Conservation (phyloP, 1,140 invertebrate genomes). For the Pissodes strobi region DNA sequence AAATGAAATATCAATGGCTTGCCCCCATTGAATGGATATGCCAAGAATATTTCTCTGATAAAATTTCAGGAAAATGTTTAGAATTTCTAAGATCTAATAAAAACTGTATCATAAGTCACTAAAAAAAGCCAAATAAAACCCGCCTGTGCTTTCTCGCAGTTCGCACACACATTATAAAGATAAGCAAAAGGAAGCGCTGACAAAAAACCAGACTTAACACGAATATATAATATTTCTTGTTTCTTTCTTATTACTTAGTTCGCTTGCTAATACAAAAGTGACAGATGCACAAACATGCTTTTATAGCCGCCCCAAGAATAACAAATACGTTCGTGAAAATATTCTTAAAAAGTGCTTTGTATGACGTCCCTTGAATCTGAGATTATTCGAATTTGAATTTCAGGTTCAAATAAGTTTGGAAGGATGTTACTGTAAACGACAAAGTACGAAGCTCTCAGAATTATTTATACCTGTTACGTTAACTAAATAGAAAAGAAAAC, state of each 20-base stretch:
- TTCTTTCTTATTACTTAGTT: constrained; percentile 34
- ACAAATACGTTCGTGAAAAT: constrained; percentile 26
- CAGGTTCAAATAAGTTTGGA: no score
- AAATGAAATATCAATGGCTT: no score
- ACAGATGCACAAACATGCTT: constrained; percentile 34
- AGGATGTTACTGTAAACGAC: no score
- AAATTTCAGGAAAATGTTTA: not conserved
- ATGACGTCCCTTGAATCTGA: constrained; percentile 15
- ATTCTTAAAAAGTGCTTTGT: constrained; percentile 29
- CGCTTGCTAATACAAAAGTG: constrained; percentile 31
- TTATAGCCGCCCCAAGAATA: constrained; percentile 16
- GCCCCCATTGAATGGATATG: no score
- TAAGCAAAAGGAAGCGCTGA: not conserved
- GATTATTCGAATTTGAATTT: constrained; percentile 18
- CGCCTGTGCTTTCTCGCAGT: constrained; percentile 17
- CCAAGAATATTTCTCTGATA: not conserved
- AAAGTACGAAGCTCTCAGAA: no score
- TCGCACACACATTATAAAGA: constrained; percentile 7
- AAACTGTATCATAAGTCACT: no score
- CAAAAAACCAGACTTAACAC: constrained; percentile 18
- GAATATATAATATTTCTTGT: constrained; percentile 34
- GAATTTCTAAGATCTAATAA: no score
- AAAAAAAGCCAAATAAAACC: constrained; percentile 6
- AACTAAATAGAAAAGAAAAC: no score
- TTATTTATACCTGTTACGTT: no score